phyloP scores from a whole-genome alignment of 2,797 vertebrate genomes.

The Liparis tanakae region DNA sequence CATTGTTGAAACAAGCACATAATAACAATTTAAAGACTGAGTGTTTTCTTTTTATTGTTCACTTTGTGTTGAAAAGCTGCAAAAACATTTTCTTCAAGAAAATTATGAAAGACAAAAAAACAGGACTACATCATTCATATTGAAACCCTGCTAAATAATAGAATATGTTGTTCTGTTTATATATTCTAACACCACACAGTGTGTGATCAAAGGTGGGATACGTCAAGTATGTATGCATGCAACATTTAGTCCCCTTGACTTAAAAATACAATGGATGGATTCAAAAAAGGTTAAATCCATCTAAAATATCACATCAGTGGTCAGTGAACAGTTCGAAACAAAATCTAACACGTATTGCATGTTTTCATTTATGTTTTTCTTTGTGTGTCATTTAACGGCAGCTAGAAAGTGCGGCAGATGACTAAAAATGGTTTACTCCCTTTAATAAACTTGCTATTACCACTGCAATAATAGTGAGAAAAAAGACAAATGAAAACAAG shows the following conservation, averaged over 20 bases:
- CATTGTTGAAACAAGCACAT: background rate
- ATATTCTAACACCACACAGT: constrained; percentile 27
- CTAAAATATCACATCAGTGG: background rate
- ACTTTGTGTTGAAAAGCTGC: constrained; percentile 41
- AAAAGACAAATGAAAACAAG: constrained; percentile 2
- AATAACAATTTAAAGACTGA: background rate
- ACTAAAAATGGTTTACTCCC: constrained; percentile 2
- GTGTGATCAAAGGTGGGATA: constrained; percentile 17
- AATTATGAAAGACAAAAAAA: constrained; percentile 15
- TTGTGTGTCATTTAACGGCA: background rate
- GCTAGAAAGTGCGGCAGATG: background rate
- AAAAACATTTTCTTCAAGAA: constrained; percentile 24
- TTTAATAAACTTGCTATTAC: background rate
- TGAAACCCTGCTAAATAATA: constrained; percentile 14
- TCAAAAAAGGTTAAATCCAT: background rate
- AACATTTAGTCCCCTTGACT: background rate
- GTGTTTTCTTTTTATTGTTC: constrained; percentile 41
- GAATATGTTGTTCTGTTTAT: constrained; percentile 12
- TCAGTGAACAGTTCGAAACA: too few relatives aligned
- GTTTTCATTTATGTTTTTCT: background rate
- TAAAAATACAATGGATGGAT: background rate
- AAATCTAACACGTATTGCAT: background rate
- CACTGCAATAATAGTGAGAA: background rate
- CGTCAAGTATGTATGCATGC: constrained; percentile 5
- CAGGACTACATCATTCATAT: background rate